Conservation (phyloP, 2,113 vertebrate genomes). For the Monopterus albus region DNA sequence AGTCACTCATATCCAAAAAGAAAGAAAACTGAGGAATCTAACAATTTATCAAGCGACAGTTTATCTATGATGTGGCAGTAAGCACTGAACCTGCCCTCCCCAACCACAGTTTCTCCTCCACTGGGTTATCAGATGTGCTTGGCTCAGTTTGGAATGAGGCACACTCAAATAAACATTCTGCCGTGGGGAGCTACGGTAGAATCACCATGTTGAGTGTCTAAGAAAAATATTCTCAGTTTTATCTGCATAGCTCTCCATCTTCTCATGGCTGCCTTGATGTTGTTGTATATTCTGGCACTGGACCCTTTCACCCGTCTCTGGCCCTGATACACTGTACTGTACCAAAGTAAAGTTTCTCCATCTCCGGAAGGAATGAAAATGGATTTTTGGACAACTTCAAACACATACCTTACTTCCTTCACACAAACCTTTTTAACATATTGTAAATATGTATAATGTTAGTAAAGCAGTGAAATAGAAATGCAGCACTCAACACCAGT, state of each 20-base stretch:
- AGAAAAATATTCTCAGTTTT: conserved; percentile 64
- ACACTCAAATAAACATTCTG: conserved; percentile 70
- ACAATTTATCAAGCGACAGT: conserved; percentile 33
- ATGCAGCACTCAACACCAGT: conserved; percentile 4
- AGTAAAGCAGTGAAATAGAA: background rate
- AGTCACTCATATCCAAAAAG: conserved; percentile 36
- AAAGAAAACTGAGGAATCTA: conserved; percentile 52
- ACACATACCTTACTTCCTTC: conserved; percentile 21
- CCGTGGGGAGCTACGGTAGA: conserved; percentile 49
- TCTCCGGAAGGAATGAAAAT: conserved; percentile 37
- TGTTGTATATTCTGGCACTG: conserved; percentile 56
- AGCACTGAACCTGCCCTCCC: conserved; percentile 36
- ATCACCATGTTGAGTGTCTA: conserved; percentile 46
- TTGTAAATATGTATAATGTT: background rate
- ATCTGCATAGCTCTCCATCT: conserved; percentile 44
- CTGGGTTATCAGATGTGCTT: conserved; percentile 72
- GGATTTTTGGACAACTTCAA: conserved; percentile 25
- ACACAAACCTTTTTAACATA: conserved; percentile 6
- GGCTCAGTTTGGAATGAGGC: conserved; percentile 67
- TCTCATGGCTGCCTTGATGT: conserved; percentile 49
- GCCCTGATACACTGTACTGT: conserved; percentile 10
- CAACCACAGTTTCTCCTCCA: conserved; percentile 50
- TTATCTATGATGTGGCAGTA: conserved; percentile 62
- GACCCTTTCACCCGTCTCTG: conserved; percentile 17
- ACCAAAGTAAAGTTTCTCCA: conserved; percentile 17